A percentile compares a stretch with the other conserved stretches of the same genome.
These are phyloP conservation scores for Nesogale talazaci DNA, from an alignment of 2,113 vertebrate genomes.

Conservation along the genomic window DNA sequence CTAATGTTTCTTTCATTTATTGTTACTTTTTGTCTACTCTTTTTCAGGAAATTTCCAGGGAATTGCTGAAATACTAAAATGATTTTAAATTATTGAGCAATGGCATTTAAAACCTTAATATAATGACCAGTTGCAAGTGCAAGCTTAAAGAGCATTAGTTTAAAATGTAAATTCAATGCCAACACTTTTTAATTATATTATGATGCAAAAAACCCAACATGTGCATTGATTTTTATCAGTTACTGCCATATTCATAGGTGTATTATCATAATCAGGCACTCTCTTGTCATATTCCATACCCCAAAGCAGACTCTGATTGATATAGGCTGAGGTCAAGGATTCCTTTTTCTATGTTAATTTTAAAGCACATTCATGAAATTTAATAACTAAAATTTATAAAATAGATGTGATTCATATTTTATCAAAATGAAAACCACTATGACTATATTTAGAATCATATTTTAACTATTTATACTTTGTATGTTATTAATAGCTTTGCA, in stretches of 20 bases:
- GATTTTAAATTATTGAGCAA: background rate
- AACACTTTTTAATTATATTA: background rate
- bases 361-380: background rate
- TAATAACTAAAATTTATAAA: background rate
- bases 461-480: background rate
- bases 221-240: background rate
- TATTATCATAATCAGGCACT: background rate
- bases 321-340: background rate
- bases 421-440: background rate
- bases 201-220: background rate
- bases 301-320: background rate
- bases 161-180: background rate
- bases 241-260: background rate
- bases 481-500: background rate
- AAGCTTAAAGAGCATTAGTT: background rate
- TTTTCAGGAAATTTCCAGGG: background rate
- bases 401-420: background rate
- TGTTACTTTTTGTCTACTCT: too few species aligned
- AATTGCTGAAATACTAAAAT: conserved; percentile 8
- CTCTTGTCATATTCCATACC: background rate
- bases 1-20: background rate
- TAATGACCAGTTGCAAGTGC: background rate
- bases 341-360: background rate
- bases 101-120: background rate
- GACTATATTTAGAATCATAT: background rate